Conservation (phyloP, 2,888 invertebrate species). For the Auanema freiburgensis region DNA sequence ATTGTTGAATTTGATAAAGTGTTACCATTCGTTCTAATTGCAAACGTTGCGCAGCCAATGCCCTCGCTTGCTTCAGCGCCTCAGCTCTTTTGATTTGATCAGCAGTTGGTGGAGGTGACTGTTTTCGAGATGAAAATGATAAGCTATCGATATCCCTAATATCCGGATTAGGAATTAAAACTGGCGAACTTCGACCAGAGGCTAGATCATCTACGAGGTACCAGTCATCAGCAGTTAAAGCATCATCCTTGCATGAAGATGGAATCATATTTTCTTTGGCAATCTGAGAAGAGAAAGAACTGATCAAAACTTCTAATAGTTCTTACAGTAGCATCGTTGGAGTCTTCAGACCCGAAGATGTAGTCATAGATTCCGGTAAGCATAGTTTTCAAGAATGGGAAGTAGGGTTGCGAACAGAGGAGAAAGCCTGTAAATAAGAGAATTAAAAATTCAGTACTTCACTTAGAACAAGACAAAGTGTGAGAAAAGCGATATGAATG, state of each 20-base stretch:
- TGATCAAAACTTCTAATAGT: too few relatives aligned
- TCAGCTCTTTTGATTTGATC: conserved; percentile 12
- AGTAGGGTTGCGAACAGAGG: not conserved
- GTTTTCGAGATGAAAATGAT: conserved; percentile 17
- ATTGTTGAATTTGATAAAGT: not conserved
- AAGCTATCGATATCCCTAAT: conserved; percentile 25
- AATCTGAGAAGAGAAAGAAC: not conserved
- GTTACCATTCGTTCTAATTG: conserved; percentile 18
- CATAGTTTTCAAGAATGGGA: conserved; percentile 7
- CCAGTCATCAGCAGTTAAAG: conserved; percentile 18
- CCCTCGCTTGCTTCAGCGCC: conserved; percentile 9
- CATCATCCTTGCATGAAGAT: conserved; percentile 7
- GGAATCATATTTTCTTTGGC: conserved; percentile 15
- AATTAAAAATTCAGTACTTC: too few relatives aligned
- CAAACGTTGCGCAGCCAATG: conserved; percentile 10
- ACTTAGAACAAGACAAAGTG: too few relatives aligned
- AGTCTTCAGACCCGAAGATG: conserved; percentile 25
- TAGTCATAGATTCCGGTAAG: conserved; percentile 26
- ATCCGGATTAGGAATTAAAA: conserved; percentile 16
- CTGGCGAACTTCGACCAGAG: conserved; percentile 22
- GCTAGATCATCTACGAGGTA: conserved; percentile 13
- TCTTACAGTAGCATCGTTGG: conserved; percentile 19
- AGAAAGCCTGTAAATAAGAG: not conserved
- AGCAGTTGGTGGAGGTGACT: conserved; percentile 4
- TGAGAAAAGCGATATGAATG: too few relatives aligned